Conservation (phyloP, 2,113 vertebrate species). For the Anhinga anhinga region DNA sequence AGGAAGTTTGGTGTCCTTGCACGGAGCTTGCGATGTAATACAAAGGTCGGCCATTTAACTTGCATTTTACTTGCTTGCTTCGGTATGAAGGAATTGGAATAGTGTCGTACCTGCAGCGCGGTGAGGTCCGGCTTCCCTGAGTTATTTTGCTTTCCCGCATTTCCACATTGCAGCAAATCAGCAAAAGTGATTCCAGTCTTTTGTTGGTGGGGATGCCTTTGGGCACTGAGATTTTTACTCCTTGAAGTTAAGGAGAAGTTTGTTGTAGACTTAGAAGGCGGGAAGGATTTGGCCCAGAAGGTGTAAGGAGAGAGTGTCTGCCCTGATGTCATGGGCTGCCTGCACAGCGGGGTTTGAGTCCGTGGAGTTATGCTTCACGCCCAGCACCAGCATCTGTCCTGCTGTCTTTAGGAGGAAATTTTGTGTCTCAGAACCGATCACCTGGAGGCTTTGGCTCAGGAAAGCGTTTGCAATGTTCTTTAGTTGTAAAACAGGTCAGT, state of each 20-base stretch:
- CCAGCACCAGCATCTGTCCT: neutral
- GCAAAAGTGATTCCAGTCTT: neutral
- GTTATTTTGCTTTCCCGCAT: neutral
- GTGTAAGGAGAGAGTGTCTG: neutral
- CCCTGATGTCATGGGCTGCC: neutral
- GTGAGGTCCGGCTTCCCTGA: neutral
- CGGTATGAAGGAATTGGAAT: neutral
- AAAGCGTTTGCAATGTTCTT: neutral
- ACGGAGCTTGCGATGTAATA: neutral
- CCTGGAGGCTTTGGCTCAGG: neutral
- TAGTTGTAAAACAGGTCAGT: neutral
- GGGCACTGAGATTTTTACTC: neutral
- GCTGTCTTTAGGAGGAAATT: neutral
- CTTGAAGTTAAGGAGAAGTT: neutral
- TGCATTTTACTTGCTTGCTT: neutral
- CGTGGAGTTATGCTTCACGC: neutral
- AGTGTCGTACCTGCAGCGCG: fast-evolving
- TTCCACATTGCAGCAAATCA: neutral
- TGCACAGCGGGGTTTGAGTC: neutral
- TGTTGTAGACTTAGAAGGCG: neutral
- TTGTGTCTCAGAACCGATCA: neutral
- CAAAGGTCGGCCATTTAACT: neutral
- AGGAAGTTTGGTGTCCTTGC: neutral
- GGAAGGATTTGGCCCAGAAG: neutral
- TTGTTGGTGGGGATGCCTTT: neutral